These are phyloP conservation scores for Odocoileus hemionus DNA, from an alignment of 2,113 vertebrate genomes.

Conservation along the genomic window DNA sequence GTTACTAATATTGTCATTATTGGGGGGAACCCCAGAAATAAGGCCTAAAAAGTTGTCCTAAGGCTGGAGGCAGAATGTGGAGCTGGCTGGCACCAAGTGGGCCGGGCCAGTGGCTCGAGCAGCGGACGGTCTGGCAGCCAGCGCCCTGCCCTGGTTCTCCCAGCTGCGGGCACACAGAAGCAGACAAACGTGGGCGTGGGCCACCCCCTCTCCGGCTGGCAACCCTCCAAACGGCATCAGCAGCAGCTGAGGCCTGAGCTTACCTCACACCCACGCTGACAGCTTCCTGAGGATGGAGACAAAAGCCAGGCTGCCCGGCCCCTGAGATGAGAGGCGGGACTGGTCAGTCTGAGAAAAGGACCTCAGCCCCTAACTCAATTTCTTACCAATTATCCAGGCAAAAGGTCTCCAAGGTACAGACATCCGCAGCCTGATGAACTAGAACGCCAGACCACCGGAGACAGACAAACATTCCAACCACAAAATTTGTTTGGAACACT, in stretches of 20 bases:
- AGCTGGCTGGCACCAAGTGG: background rate
- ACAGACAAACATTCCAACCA: background rate
- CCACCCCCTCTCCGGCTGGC: background rate
- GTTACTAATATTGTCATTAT: background rate
- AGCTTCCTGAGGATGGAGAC: slow-evolving; percentile 19
- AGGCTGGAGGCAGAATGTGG: background rate
- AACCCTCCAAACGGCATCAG: background rate
- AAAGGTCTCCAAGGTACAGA: slow-evolving; percentile 40
- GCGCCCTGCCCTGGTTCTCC: background rate
- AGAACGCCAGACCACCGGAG: slow-evolving; percentile 31
- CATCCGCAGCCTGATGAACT: slow-evolving; percentile 20
- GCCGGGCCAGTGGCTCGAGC: background rate
- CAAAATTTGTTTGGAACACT: slow-evolving; percentile 30
- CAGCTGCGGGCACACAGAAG: slow-evolving; percentile 6
- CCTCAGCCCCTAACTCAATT: slow-evolving; percentile 64
- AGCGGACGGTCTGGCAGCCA: background rate
- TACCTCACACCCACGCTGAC: slow-evolving; percentile 23
- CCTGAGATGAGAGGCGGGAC: background rate
- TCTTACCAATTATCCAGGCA: slow-evolving; percentile 28
- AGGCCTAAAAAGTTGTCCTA: background rate
- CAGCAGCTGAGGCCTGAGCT: background rate
- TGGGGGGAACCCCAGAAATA: background rate
- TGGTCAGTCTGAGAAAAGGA: slow-evolving; percentile 7
- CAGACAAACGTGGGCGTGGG: background rate
- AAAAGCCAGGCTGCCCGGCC: slow-evolving; percentile 22